Percentiles rank a stretch among this genome's conserved stretches.
Conservation (phyloP, 2,888 invertebrate species). For the Cheiracanthium punctorium region DNA sequence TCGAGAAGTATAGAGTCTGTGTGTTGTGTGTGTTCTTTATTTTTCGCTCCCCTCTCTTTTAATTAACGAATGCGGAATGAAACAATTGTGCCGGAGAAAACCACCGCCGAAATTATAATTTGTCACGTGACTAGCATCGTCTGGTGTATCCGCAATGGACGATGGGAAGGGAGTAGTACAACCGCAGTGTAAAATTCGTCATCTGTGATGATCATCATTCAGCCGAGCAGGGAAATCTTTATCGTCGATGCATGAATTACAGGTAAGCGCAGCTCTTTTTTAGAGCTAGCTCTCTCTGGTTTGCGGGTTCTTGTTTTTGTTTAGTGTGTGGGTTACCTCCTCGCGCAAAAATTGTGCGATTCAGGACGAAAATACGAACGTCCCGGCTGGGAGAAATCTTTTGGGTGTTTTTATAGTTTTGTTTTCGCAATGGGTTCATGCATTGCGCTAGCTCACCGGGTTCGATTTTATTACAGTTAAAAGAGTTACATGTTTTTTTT, state of each 20-base stretch:
- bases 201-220: slow-evolving; percentile 45
- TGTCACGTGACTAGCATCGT: slow-evolving; percentile 59
- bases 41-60: slow-evolving; percentile 16
- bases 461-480: too few species aligned
- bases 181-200: slow-evolving; percentile 64
- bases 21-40: too few species aligned
- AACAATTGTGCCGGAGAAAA: not conserved
- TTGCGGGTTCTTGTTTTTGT: not conserved
- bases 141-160: slow-evolving; percentile 60
- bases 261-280: slow-evolving; percentile 49
- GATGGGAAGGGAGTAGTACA: slow-evolving; percentile 59
- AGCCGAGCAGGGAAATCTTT: slow-evolving; percentile 25
- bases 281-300: too few species aligned
- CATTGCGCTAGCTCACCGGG: not conserved
- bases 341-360: not conserved
- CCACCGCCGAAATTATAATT: slow-evolving; percentile 12
- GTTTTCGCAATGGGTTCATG: too few species aligned
- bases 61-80: not conserved
- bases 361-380: not conserved
- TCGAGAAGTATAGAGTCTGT: slow-evolving; percentile 29
- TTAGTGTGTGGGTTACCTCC: too few species aligned
- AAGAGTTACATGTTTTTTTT: too few species aligned
- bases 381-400: too few species aligned
- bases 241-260: slow-evolving; percentile 53
- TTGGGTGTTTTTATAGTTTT: too few species aligned